Evolutionary conservation across 2,797 vertebrate species (phyloP).

Genomic region (Cetoscarus ocellatus): DNA sequence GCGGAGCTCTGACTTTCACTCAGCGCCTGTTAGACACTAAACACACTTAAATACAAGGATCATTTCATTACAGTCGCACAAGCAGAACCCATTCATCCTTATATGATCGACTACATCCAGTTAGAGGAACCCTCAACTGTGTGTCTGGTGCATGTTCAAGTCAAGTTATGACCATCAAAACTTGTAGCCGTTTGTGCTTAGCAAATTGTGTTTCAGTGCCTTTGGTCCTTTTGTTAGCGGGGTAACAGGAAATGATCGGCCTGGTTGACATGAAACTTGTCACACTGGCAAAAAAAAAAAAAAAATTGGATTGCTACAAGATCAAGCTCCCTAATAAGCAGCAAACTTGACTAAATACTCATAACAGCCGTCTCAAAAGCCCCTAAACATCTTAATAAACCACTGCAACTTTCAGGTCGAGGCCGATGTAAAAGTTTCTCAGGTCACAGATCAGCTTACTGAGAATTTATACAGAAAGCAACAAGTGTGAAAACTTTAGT

Average conservation of each 20-base stretch:
- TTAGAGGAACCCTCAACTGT: slow-evolving; percentile 37
- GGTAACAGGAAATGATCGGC: not conserved
- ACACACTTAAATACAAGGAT: not conserved
- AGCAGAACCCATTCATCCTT: slow-evolving; percentile 27
- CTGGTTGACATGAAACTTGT: not conserved
- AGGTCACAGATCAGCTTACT: too few relatives aligned
- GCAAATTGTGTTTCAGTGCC: not conserved
- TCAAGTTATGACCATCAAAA: not conserved
- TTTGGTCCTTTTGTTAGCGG: not conserved
- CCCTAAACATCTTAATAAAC: too few relatives aligned
- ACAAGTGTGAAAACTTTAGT: too few relatives aligned
- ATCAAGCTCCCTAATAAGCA: not conserved
- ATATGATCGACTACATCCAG: slow-evolving; percentile 47
- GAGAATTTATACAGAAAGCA: too few relatives aligned
- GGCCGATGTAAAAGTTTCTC: too few relatives aligned
- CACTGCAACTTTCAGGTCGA: too few relatives aligned
- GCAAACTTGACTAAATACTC: too few relatives aligned
- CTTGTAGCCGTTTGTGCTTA: not conserved
- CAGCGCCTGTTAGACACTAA: not conserved
- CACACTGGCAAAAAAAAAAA: not conserved
- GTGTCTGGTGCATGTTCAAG: too few relatives aligned
- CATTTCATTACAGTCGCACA: slow-evolving; percentile 16
- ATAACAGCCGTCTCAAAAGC: too few relatives aligned
- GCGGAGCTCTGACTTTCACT: slow-evolving; percentile 17
- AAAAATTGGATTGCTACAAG: too few relatives aligned